Evolutionary conservation across 2,888 invertebrate genomes (phyloP), one percentile per base, ranked within the genome.

Genomic region (Drosophila heteroneura): DNA sequence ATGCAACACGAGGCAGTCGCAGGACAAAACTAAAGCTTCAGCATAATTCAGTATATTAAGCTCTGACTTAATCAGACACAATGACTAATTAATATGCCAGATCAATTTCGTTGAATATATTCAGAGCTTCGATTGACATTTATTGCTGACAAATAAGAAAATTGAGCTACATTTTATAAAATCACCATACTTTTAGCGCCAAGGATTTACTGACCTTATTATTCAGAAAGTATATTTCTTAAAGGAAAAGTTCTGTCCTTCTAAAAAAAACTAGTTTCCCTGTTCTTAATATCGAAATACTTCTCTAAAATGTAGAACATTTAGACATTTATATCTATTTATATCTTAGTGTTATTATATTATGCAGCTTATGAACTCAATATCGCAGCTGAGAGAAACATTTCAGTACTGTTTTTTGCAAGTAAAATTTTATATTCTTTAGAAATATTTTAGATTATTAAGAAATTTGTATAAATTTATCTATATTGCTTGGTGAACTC

Each of bases 1-100:
- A 65, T 57, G 51, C 76, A 60, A 28, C 59, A 57, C 51, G 5
- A 53, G 44, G 37, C 63, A 76, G 58, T 54, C 53, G 35, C 61
- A 62, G 54, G 37, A 61, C 59, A 37, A 58, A 47, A 61, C 39
- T 57, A 19, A 35, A 22, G 37, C 47, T 62, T 52, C 32, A 26
- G 56, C 35, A 30, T 19, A 32, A 12, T 19, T 39, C 30, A 49
- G 49, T 14, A 32, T 35, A 33, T 70, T 16, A 70, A 70, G 47
- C 59, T 53, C 41, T 26, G 10, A 9, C 37, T 28, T 16, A 28
- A 51, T 35, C 28, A 33, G 51, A 49, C n/a, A 52, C 39, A 28
- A n/a, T 51, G 19, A 3, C 28, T 22, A n/a, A 30, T 41, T n/a
- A 41, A 41, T 22, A 10, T 41, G n/a, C 16, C 3, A 22, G 3